Evolutionary conservation across 1,140 invertebrate species (phyloP), one percentile per base, ranked within the genome.

Genomic region (Brachionus calyciflorus): DNA sequence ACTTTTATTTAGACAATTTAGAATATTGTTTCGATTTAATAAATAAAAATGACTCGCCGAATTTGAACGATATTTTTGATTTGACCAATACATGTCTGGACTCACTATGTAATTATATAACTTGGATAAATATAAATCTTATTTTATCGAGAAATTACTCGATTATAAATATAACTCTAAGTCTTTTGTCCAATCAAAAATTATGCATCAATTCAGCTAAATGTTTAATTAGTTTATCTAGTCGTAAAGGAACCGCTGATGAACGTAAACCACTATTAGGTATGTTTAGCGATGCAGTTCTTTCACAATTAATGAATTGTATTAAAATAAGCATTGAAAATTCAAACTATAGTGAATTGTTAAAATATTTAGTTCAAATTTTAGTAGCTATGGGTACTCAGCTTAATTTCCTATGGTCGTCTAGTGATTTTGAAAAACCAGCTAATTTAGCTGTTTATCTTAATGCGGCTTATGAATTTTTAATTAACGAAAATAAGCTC

Each of bases 201-300:
- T 73, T 73, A 30, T 37, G 46, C 46, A 55, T 51, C 12, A 49
- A 73, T 10, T 49, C 69, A 33, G 69, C 51, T 17, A 40, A 37
- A 28, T 73, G 69, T 51, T 30, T 73, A 33, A 41, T 73, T 1
- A 46, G n/a, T 21, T 17, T 73, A 33, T 49, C 51, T 0, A 73
- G 51, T 17, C 69, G 69, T 17, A 73, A 73, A 28, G 69, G 69
- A 30, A 73, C 28, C 17, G 26, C 17, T 0, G 37, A 55, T 37
- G 69, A 73, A 28, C 24, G 69, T 21, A 49, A 33, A 26, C 69
- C 69, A 1, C 9, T 73, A 33, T 33, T 73, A 28, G 51, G 51
- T 30, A 49, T 73, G 69, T 73, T 73, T 37, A 73, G 51, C 33
- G 46, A 49, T 14, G 51, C 46, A n/a, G 69, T 51, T 19, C 69